Evolutionary conservation across 2,113 vertebrate genomes (phyloP), one percentile per base, ranked within the genome.

Genomic region (Rhynchomys soricoides): DNA sequence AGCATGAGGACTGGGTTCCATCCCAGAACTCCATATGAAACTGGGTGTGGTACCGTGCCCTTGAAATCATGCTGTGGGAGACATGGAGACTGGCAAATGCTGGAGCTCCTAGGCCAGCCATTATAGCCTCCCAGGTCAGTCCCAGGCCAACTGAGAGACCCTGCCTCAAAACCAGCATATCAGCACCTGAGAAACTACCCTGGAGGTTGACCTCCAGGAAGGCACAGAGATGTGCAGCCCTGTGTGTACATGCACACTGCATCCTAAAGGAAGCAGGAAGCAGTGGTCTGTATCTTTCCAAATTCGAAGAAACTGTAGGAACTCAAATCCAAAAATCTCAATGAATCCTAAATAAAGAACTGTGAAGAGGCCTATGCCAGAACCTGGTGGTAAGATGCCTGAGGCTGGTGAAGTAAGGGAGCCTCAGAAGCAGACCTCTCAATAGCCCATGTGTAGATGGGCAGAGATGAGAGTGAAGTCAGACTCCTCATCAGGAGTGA

Each of bases 241-340:
- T 21, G 19, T 43, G n/a, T 73, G n/a, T 22, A 22, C 21, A 73
- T 10, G 7, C 57, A 31, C 40, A 31, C 24, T n/a, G 57, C 93
- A 91, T 86, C 43, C 50, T 55, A 22, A 93, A 94, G 78, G 68
- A 97, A 34, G 34, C 24, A 45, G 19, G 37, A 1, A 13, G 52
- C 29, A 82, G n/a, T 55, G 40, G 48, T 6, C 86, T 12, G 43
- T 55, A 24, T 57, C 75, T 95, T 90, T 86, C 71, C 34, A 81
- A 88, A 87, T 87, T 62, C 71, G 26, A 92, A 94, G 48, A 94
- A 94, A 95, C 50, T 93, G 19, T 48, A 86, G 89, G 55, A 40
- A 50, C 78, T 91, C 52, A 95, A 62, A 95, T 78, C 48, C 48
- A 96, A 55, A 43, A 75, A 79, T 11, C 48, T 92, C 62, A 89